Evolutionary conservation across 2,797 vertebrate genomes (phyloP).

Genomic region (Remorina albescens): DNA sequence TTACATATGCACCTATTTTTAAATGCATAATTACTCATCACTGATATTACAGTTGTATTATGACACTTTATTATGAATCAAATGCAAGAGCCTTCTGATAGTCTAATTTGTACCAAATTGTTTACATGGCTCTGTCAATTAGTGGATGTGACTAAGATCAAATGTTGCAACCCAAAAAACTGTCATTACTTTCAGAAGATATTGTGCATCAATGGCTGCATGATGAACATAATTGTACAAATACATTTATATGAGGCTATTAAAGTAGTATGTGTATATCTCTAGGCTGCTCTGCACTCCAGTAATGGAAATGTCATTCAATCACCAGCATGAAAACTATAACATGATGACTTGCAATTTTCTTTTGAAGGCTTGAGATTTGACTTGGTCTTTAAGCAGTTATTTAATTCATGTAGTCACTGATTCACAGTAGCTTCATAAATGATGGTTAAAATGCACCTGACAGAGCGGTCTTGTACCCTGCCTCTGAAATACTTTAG

Average conservation of each 20-base stretch:
- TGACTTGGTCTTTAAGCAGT: not conserved
- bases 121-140: not conserved
- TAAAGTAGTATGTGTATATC: not conserved
- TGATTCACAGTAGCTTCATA: not conserved
- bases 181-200: too few relatives aligned
- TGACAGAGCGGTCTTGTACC: not conserved
- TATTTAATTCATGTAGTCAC: not conserved
- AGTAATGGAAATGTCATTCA: not conserved
- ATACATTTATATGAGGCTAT: not conserved
- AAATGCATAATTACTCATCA: not conserved
- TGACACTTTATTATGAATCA: too few relatives aligned
- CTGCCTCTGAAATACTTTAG: constrained; percentile 16
- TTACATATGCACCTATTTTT: not conserved
- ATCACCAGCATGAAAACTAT: not conserved
- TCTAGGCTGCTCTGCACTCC: not conserved
- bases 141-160: not conserved
- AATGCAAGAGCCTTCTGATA: not conserved
- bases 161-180: too few relatives aligned
- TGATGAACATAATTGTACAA: not conserved
- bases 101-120: not conserved
- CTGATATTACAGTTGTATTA: too few relatives aligned
- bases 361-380: not conserved
- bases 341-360: not conserved
- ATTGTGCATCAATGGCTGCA: too few relatives aligned
- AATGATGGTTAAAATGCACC: not conserved